Conservation (phyloP, 2,797 vertebrate genomes). For the Coilia nasus region DNA sequence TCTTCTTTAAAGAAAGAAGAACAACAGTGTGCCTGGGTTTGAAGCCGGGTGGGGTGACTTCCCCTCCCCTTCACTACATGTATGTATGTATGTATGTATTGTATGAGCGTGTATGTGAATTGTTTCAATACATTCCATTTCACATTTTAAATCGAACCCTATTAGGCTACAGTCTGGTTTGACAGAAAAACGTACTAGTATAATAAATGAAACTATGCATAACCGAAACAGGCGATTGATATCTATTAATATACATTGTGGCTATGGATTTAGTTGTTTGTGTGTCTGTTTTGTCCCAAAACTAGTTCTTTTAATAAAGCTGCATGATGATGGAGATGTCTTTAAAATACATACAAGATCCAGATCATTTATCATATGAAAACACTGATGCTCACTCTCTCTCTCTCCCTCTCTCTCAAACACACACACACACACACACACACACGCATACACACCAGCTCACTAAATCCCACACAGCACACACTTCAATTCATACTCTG, state of each 20-base stretch:
- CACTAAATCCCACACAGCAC: background rate
- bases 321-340: background rate
- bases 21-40: too few relatives aligned
- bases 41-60: too few relatives aligned
- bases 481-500: background rate
- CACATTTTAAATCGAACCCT: background rate
- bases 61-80: too few relatives aligned
- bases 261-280: background rate
- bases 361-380: background rate
- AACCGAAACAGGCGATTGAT: background rate
- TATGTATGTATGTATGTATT: background rate
- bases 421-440: background rate
- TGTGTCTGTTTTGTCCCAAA: background rate
- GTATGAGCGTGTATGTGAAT: background rate
- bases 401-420: background rate
- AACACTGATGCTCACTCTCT: background rate
- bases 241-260: background rate
- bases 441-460: background rate
- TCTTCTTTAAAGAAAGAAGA: too few relatives aligned
- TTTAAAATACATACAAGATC: background rate
- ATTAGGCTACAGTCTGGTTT: background rate
- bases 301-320: background rate
- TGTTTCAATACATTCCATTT: background rate
- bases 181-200: background rate
- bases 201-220: background rate